Conservation (phyloP, 2,113 vertebrate species). For the Platycercus adscitus region DNA sequence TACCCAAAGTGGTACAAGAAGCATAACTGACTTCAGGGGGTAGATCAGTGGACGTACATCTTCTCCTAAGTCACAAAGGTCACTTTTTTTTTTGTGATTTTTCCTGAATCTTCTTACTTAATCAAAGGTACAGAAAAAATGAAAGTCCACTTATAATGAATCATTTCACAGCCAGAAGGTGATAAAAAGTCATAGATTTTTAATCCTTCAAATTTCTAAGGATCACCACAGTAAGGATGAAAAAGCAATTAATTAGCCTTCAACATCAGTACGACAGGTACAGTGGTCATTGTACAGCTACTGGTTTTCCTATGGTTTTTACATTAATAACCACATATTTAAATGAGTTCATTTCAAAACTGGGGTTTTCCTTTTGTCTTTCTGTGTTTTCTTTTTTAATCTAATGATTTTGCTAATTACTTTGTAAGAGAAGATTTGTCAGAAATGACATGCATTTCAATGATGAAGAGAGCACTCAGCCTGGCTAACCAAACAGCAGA, state of each 20-base stretch:
- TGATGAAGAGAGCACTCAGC: background rate
- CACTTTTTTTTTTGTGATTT: background rate
- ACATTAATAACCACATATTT: background rate
- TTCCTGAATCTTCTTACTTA: background rate
- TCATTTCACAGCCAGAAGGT: background rate
- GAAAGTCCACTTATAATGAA: background rate
- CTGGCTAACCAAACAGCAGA: background rate
- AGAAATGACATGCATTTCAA: background rate
- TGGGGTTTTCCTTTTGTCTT: background rate
- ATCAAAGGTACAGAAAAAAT: background rate
- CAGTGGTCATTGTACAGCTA: background rate
- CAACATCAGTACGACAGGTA: background rate
- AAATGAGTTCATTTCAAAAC: background rate
- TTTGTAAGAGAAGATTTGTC: background rate
- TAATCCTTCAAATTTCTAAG: background rate
- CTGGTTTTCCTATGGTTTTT: background rate
- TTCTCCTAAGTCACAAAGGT: background rate
- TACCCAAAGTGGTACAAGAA: background rate
- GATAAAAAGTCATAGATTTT: background rate
- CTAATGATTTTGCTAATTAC: background rate
- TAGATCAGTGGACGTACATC: background rate
- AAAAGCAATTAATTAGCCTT: constrained; percentile 1
- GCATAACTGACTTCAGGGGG: background rate
- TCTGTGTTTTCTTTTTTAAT: background rate
- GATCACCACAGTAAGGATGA: background rate